A percentile compares a stretch with the other conserved stretches of the same genome.
These are phyloP conservation scores for Thereva unica DNA, from an alignment of 2,888 invertebrate genomes.

Conservation along the genomic window DNA sequence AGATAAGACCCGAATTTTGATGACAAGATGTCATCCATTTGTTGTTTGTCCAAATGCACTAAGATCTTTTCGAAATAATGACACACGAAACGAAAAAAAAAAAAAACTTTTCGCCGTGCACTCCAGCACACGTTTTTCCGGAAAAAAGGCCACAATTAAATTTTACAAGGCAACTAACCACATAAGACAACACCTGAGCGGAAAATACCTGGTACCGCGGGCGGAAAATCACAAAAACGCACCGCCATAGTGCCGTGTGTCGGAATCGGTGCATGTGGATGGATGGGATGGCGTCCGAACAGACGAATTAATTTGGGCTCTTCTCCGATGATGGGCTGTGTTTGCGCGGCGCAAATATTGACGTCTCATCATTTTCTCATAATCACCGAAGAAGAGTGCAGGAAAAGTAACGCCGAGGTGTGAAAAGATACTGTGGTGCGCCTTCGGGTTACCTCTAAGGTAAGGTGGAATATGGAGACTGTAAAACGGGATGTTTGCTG, in stretches of 20 bases:
- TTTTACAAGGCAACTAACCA: slow-evolving; percentile 13
- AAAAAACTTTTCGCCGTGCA: too few relatives aligned
- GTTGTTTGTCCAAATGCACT: slow-evolving; percentile 23
- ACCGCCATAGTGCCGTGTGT: slow-evolving; percentile 21
- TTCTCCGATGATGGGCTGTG: slow-evolving; percentile 4
- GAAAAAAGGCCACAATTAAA: slow-evolving; percentile 14
- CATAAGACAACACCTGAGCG: slow-evolving; percentile 18
- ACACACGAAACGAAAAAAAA: too few relatives aligned
- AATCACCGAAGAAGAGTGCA: slow-evolving; percentile 31
- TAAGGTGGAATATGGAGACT: slow-evolving; percentile 11
- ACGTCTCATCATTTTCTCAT: slow-evolving; percentile 43
- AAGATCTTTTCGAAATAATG: too few relatives aligned
- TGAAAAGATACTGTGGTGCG: slow-evolving; percentile 33
- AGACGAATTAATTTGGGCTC: too few relatives aligned
- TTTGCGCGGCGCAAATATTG: slow-evolving; percentile 39
- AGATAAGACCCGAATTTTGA: slow-evolving; percentile 35
- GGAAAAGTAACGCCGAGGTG: slow-evolving; percentile 25
- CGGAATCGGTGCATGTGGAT: too few relatives aligned
- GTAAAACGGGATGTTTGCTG: slow-evolving; percentile 30
- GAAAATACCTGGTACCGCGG: neutral
- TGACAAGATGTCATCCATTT: slow-evolving; percentile 38
- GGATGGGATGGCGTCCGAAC: too few relatives aligned
- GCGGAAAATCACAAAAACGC: slow-evolving; percentile 12
- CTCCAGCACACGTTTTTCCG: neutral
- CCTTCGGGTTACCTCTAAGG: slow-evolving; percentile 5